Evolutionary conservation across 2,888 invertebrate species (phyloP).

Genomic region (Antheraea yamamai): DNA sequence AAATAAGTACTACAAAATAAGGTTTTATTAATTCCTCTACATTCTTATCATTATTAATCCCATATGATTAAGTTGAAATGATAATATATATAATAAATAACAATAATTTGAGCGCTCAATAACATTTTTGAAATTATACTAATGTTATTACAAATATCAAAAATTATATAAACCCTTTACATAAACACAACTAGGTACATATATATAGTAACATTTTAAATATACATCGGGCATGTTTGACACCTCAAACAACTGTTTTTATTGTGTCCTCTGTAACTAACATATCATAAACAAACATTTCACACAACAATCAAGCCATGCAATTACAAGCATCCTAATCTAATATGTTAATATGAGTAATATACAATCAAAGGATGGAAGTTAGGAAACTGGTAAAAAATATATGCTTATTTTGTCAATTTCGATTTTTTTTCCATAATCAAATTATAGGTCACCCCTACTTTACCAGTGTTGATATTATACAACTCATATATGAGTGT

Average conservation of each 20-base stretch:
- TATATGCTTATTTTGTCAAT: too few relatives aligned
- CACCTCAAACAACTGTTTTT: background rate
- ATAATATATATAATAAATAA: background rate
- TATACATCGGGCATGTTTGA: background rate
- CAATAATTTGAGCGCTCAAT: background rate
- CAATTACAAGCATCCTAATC: background rate
- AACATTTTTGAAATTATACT: background rate
- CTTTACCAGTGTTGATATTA: too few relatives aligned
- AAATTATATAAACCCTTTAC: background rate
- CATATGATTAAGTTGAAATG: background rate
- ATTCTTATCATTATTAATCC: background rate
- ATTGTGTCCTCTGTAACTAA: background rate
- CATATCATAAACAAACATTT: background rate
- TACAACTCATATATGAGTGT: background rate
- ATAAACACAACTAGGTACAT: background rate
- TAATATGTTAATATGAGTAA: background rate
- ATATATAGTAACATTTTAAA: background rate
- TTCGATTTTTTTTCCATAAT: too few relatives aligned
- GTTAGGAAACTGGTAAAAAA: too few relatives aligned
- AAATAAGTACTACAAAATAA: too few relatives aligned
- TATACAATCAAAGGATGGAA: too few relatives aligned
- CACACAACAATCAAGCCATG: background rate
- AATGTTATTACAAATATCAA: background rate
- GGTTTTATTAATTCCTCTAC: background rate
- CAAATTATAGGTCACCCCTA: too few relatives aligned